These are phyloP conservation scores for Dysidea cf. avara DNA, from an alignment of 37 sponge, comb jelly and placozoan species.

Conservation along the genomic window DNA sequence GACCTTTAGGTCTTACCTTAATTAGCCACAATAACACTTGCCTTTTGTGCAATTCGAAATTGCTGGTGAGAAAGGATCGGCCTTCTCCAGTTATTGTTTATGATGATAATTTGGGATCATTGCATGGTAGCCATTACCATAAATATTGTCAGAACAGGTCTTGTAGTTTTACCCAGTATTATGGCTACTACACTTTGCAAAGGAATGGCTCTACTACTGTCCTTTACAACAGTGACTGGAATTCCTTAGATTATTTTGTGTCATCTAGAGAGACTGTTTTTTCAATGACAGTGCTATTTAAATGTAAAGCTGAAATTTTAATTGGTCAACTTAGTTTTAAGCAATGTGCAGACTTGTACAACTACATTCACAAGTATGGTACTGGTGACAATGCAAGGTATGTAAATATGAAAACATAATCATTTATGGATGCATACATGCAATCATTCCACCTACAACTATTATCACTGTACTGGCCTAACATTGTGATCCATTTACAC, in stretches of 20 bases:
- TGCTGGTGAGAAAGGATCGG: conserved; percentile 16
- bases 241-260: no score
- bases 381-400: no score
- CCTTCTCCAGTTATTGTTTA: conserved; percentile 28
- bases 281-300: conserved; percentile 22
- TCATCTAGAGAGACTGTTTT: conserved; percentile 10
- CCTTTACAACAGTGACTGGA: conserved; percentile 30
- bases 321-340: conserved; percentile 50
- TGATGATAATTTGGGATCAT: conserved; percentile 25
- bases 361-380: conserved; percentile 10
- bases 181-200: conserved; percentile 30
- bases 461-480: no score
- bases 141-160: conserved; percentile 10
- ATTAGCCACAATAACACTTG: conserved; percentile 9
- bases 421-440: no score
- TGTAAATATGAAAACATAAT: no score
- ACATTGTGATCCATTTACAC: no score
- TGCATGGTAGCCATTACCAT: conserved; percentile 38
- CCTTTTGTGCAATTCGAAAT: background rate
- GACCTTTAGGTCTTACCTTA: conserved; percentile 16
- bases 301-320: conserved; percentile 22
- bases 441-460: no score
- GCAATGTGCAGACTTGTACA: conserved; percentile 43
- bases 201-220: background rate
- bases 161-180: conserved; percentile 27